These are phyloP conservation scores for Passer montanus DNA, from an alignment of 2,113 vertebrate genomes.

Conservation along the genomic window DNA sequence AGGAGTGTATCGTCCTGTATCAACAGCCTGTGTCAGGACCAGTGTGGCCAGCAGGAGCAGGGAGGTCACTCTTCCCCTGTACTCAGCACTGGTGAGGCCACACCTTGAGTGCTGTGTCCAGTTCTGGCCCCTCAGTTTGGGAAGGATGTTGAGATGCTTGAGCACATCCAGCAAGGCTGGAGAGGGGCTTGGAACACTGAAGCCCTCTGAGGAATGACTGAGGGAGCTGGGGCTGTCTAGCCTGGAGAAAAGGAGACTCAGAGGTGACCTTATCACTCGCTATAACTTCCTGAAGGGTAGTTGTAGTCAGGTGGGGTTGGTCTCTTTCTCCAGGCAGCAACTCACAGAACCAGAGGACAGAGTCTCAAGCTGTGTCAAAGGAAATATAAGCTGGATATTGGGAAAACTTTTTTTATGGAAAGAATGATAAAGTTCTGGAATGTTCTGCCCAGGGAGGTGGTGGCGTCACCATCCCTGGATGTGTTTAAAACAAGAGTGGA, in stretches of 20 bases:
- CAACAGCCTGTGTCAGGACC: not conserved
- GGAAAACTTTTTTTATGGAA: not conserved
- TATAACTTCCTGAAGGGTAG: not conserved
- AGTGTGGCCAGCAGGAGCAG: not conserved
- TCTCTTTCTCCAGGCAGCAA: not conserved
- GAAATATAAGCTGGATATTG: not conserved
- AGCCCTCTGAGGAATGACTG: not conserved
- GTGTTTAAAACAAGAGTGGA: not conserved
- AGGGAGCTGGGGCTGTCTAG: not conserved
- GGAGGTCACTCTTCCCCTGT: not conserved
- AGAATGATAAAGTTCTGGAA: not conserved
- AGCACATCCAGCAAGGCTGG: not conserved
- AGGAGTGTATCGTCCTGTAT: not conserved
- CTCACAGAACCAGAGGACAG: not conserved
- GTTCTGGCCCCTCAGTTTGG: not conserved
- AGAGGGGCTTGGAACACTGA: not conserved
- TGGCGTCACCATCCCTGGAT: not conserved
- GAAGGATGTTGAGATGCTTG: not conserved
- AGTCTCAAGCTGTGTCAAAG: not conserved
- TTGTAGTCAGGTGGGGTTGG: not conserved
- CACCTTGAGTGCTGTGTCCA: not conserved
- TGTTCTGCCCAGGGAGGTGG: not conserved
- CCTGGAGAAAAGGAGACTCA: not conserved
- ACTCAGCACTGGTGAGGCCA: not conserved
- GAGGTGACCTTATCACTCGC: not conserved